A percentile compares a stretch with the other conserved stretches of the same genome.
phyloP scores from a whole-genome alignment of 2,113 vertebrate genomes.

The Vimba vimba region DNA sequence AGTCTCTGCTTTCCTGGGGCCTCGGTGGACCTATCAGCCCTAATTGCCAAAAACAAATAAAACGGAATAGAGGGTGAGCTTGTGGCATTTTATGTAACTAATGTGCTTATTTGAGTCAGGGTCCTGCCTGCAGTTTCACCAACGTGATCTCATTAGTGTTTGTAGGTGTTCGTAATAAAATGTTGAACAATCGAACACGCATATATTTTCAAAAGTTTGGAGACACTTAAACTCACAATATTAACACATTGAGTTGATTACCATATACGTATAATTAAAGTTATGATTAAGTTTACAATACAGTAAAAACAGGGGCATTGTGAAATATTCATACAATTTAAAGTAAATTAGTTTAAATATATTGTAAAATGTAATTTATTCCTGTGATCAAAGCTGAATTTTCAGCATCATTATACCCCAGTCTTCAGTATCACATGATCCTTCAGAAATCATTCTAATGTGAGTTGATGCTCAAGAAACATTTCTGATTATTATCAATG shows the following conservation, averaged over 20 bases:
- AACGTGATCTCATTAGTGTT: neutral
- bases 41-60: slow-evolving; percentile 42
- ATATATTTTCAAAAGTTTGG: neutral
- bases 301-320: no score
- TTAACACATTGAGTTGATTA: neutral
- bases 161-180: neutral
- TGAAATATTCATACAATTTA: no score
- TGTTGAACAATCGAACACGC: neutral
- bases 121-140: neutral
- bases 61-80: slow-evolving; percentile 5
- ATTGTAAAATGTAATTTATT: no score
- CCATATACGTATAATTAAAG: no score
- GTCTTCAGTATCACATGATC: no score
- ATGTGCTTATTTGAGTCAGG: slow-evolving; percentile 37
- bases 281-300: no score
- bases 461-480: no score
- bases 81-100: slow-evolving; percentile 27
- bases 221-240: neutral
- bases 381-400: no score
- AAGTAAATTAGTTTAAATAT: no score
- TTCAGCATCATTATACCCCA: no score
- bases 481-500: no score
- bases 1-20: neutral
- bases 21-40: slow-evolving; percentile 27
- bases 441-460: no score